Conservation (phyloP, 2,797 vertebrate genomes). For the Pristis pectinata region DNA sequence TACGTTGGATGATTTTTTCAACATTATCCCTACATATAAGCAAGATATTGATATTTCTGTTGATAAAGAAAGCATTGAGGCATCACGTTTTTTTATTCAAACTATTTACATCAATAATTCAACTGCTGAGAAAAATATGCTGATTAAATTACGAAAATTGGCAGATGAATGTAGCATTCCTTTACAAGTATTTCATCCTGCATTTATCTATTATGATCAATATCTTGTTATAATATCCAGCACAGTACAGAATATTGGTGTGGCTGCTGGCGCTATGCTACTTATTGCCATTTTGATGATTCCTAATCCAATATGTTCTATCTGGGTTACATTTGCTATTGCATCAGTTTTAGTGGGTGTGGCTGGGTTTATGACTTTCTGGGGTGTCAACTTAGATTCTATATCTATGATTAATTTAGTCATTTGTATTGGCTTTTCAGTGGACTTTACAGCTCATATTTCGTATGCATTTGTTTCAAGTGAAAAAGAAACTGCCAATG, state of each 20-base stretch:
- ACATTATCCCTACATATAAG: conserved; percentile 42
- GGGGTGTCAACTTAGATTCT: conserved; percentile 70
- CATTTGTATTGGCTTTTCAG: conserved; percentile 80
- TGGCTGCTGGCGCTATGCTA: conserved; percentile 64
- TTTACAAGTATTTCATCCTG: conserved; percentile 68
- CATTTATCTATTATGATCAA: conserved; percentile 77
- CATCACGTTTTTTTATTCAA: conserved; percentile 74
- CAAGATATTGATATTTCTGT: conserved; percentile 59
- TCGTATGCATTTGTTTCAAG: conserved; percentile 70
- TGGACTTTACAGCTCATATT: conserved; percentile 79
- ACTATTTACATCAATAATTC: conserved; percentile 50
- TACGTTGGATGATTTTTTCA: conserved; percentile 52
- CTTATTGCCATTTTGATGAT: conserved; percentile 66
- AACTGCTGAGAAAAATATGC: conserved; percentile 52
- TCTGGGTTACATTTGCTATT: conserved; percentile 76
- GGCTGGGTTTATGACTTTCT: conserved; percentile 71
- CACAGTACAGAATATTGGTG: conserved; percentile 62
- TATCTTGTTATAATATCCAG: conserved; percentile 62
- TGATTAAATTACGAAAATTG: conserved; percentile 54
- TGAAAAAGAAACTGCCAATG: conserved; percentile 50
- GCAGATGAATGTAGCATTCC: conserved; percentile 53
- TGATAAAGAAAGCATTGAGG: conserved; percentile 49
- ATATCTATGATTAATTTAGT: conserved; percentile 82
- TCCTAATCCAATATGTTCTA: conserved; percentile 64
- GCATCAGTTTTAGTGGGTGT: conserved; percentile 69